phyloP scores from a whole-genome alignment of 2,113 vertebrate genomes.

The Furnarius figulus region DNA sequence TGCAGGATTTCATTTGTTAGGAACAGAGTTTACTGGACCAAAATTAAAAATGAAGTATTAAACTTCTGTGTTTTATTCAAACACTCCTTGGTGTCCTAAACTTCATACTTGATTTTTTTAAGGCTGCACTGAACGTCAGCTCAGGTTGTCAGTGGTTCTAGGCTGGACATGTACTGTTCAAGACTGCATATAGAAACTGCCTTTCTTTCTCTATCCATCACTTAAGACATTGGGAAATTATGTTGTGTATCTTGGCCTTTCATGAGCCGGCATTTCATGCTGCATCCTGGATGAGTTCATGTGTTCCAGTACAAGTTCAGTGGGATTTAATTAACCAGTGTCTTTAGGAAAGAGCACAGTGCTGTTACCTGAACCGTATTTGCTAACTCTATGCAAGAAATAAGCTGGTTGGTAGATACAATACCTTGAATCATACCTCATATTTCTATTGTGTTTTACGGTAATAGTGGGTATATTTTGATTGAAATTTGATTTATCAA shows the following conservation, averaged over 20 bases:
- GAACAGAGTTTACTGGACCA: background rate
- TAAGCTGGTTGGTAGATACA: background rate
- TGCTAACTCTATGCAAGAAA: background rate
- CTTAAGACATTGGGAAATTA: background rate
- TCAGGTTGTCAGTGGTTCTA: background rate
- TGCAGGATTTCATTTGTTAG: background rate
- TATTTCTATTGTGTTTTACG: background rate
- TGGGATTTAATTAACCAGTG: background rate
- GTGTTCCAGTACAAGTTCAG: background rate
- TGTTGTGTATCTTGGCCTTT: background rate
- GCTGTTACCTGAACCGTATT: background rate
- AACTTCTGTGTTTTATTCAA: background rate
- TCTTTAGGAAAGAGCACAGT: background rate
- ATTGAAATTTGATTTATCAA: background rate
- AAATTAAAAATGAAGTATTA: background rate
- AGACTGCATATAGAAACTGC: background rate
- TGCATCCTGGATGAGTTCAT: background rate
- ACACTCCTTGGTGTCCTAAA: background rate
- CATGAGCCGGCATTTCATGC: background rate
- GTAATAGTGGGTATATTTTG: background rate
- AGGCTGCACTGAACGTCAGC: background rate
- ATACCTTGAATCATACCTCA: background rate
- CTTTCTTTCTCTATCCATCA: background rate
- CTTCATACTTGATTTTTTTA: background rate
- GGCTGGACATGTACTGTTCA: accelerated